phyloP scores from a whole-genome alignment of 2,888 invertebrate genomes.

The Alloplasta piceator region DNA sequence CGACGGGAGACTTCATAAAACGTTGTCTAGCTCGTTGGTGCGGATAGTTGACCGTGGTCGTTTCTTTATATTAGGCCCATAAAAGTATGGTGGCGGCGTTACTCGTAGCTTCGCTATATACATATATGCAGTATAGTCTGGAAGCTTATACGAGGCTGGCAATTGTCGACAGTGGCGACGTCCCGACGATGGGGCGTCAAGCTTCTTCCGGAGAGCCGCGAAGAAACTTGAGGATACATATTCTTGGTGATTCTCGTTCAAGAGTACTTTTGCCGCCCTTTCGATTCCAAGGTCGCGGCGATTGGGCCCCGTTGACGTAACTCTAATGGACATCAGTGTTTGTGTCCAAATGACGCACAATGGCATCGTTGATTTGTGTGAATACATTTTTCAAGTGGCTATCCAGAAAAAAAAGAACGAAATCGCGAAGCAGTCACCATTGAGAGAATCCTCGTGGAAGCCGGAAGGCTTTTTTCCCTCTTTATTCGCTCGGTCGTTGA shows the following conservation, averaged over 20 bases:
- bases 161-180: conserved; percentile 70
- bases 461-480: not conserved
- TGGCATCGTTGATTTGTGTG: conserved; percentile 39
- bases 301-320: conserved; percentile 12
- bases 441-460: conserved; percentile 18
- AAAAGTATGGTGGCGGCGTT: conserved; percentile 73
- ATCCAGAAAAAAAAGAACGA: conserved; percentile 9
- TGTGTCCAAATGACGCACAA: conserved; percentile 10
- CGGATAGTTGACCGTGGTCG: conserved; percentile 74
- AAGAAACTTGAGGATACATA: conserved; percentile 28
- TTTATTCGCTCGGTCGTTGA: conserved; percentile 22
- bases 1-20: conserved; percentile 75
- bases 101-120: conserved; percentile 42
- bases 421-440: not conserved
- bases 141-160: conserved; percentile 72
- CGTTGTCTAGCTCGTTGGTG: conserved; percentile 74
- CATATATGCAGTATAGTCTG: not conserved
- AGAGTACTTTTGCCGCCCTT: conserved; percentile 19
- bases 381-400: conserved; percentile 40
- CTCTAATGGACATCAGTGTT: conserved; percentile 20
- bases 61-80: conserved; percentile 79
- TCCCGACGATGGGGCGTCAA: conserved; percentile 58
- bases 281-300: conserved; percentile 45
- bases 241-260: not conserved
- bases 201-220: conserved; percentile 47